phyloP scores from a whole-genome alignment of 2,113 vertebrate genomes.

The Hyperopisus bebe region DNA sequence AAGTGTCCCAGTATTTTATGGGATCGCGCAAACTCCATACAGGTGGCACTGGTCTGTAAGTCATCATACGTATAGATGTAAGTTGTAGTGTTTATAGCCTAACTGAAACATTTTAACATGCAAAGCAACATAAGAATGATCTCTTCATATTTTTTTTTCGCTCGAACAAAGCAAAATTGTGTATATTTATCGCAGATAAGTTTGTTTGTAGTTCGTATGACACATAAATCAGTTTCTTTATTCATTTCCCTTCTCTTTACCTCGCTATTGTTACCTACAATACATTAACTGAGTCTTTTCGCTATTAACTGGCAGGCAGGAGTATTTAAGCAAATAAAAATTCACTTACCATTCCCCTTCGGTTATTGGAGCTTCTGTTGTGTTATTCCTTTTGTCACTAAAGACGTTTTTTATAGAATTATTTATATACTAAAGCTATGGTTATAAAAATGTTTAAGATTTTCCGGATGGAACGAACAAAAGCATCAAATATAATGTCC shows the following conservation, averaged over 20 bases:
- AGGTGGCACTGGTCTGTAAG: not conserved
- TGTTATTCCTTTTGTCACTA: conserved; percentile 21
- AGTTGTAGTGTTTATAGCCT: not conserved
- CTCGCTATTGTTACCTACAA: not conserved
- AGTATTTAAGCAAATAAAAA: not conserved
- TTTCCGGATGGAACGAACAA: not conserved
- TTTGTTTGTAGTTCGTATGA: not conserved
- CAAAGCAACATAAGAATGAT: not conserved
- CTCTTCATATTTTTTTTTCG: not conserved
- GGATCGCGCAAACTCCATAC: not conserved
- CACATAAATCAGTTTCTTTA: not conserved
- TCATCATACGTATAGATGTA: not conserved
- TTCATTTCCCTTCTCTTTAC: not conserved
- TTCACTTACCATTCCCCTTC: conserved; percentile 32
- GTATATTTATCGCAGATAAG: not conserved
- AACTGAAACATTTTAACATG: not conserved
- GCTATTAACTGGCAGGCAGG: not conserved
- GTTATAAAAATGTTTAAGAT: not conserved
- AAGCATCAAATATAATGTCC: conserved; percentile 3
- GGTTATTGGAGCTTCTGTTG: not conserved
- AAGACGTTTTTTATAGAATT: not conserved
- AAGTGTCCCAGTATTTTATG: not conserved
- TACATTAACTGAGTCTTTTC: not conserved
- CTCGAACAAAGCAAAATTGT: not conserved
- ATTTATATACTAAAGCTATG: not conserved